phyloP scores from a whole-genome alignment of 2,113 vertebrate genomes.

The Carettochelys insculpta region DNA sequence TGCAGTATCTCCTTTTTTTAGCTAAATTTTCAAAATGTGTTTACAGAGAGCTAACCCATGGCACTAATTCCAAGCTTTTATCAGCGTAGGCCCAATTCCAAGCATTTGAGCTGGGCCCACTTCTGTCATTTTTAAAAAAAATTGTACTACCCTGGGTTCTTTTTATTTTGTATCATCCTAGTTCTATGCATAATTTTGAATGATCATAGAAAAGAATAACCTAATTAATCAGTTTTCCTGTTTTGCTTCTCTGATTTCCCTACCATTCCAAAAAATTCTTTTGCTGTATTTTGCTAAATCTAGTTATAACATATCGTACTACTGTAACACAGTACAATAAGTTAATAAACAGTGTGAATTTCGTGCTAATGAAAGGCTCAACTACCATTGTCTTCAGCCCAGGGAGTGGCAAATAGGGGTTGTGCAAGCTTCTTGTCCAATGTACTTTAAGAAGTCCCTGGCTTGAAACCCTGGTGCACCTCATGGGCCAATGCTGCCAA shows the following conservation, averaged over 20 bases:
- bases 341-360: background rate
- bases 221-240: background rate
- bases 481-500: accelerated
- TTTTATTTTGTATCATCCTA: background rate
- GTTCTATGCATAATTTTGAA: accelerated
- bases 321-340: conserved; percentile 11
- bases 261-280: background rate
- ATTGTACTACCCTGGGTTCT: background rate
- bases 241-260: background rate
- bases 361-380: background rate
- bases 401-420: background rate
- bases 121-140: background rate
- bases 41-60: background rate
- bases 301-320: conserved; percentile 7
- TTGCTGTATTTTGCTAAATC: background rate
- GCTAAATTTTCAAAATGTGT: accelerated
- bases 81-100: background rate
- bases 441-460: background rate
- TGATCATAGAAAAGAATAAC: background rate
- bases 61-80: background rate
- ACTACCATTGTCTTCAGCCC: background rate
- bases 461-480: background rate
- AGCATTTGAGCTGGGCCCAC: background rate
- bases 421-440: background rate
- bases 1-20: background rate